phyloP scores from a whole-genome alignment of 2,888 invertebrate genomes.

The Drosophila mimetica region DNA sequence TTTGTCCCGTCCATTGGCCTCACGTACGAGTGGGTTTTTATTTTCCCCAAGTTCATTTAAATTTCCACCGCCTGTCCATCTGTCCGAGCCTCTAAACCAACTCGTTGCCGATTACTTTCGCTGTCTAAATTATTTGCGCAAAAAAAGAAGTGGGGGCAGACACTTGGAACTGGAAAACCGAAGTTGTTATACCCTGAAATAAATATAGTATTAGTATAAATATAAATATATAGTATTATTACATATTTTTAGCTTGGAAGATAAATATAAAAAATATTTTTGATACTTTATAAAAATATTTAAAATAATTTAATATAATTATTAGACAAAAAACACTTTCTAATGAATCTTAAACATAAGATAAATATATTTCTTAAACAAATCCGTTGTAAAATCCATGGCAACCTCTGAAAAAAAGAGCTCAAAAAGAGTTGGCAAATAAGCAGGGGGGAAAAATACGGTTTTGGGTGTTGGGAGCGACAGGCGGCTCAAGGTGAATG shows the following conservation, averaged over 20 bases:
- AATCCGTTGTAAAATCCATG: background rate
- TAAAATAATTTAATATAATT: too few species aligned
- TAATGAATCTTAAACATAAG: background rate
- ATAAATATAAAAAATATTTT: background rate
- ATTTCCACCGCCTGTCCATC: slow-evolving; percentile 40
- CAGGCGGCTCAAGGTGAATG: slow-evolving; percentile 74
- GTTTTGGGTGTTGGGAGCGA: slow-evolving; percentile 64
- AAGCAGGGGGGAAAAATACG: slow-evolving; percentile 36
- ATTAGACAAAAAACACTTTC: background rate
- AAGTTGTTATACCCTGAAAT: background rate
- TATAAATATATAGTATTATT: too few species aligned
- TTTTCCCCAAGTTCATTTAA: slow-evolving; percentile 59
- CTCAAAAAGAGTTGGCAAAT: slow-evolving; percentile 26
- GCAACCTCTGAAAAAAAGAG: background rate
- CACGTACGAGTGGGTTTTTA: slow-evolving; percentile 52
- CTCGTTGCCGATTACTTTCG: slow-evolving; percentile 70
- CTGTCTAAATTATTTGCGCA: slow-evolving; percentile 71
- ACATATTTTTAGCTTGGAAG: too few species aligned
- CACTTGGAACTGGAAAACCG: background rate
- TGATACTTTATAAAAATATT: too few species aligned
- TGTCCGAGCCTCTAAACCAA: slow-evolving; percentile 35
- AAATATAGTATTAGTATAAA: too few species aligned
- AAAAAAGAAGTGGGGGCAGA: background rate
- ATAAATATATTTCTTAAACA: background rate
- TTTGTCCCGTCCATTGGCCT: slow-evolving; percentile 25